These are phyloP conservation scores for Carpatolechia fugitivella DNA, from an alignment of 2,888 invertebrate species.

Conservation along the genomic window DNA sequence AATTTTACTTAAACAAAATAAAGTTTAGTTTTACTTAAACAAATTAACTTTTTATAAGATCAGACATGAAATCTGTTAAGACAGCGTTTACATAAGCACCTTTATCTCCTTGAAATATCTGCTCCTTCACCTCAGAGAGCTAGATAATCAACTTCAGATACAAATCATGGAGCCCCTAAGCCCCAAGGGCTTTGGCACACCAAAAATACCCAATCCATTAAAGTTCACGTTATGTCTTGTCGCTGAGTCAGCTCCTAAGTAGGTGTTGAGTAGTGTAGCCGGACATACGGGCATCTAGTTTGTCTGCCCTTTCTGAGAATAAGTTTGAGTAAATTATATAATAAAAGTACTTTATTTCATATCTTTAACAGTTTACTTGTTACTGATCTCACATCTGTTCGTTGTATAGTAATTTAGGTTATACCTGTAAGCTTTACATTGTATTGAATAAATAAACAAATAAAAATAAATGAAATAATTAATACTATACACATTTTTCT, in stretches of 20 bases:
- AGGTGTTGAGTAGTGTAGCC: constrained; percentile 27
- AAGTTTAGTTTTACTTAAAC: too few species aligned
- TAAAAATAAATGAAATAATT: too few species aligned
- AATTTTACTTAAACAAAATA: too few species aligned
- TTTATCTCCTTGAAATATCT: background rate
- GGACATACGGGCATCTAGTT: constrained; percentile 16
- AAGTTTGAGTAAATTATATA: constrained; percentile 1
- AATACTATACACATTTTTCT: too few species aligned
- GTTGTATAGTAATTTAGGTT: too few species aligned
- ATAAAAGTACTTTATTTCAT: too few species aligned
- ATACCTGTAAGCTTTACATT: too few species aligned
- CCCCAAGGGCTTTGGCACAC: constrained; percentile 8
- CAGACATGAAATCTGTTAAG: background rate
- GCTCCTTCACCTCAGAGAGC: background rate
- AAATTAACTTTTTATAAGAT: too few species aligned
- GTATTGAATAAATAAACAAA: too few species aligned
- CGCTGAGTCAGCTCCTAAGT: constrained; percentile 32
- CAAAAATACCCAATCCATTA: constrained; percentile 34
- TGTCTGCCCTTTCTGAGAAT: background rate
- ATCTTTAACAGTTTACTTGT: constrained; percentile 4
- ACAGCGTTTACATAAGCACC: background rate
- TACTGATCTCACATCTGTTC: constrained; percentile 6
- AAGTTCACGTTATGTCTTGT: constrained; percentile 40
- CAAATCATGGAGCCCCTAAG: constrained; percentile 1
- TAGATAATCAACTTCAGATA: constrained; percentile 15